Evolutionary conservation across 2,113 vertebrate species (phyloP), one percentile per base, ranked within the genome.

Genomic region (Oryzias javanicus): DNA sequence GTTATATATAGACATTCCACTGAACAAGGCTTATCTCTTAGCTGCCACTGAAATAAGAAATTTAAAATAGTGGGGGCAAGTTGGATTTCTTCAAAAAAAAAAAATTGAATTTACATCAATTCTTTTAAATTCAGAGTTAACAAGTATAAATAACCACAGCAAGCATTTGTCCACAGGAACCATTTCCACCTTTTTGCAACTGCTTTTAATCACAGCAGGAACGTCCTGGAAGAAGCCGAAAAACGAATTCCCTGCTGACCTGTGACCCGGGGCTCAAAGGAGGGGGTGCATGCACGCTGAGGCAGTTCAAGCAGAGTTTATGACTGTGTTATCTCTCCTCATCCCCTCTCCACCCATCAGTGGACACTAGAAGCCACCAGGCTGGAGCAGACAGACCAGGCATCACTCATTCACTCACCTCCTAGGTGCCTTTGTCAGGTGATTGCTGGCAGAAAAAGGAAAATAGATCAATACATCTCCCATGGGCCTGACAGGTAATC

Each of bases 401-500:
- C 89, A 92, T 92, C 90, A 90, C 78, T 92, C 91, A 92, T 85
- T 91, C 87, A 86, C 80, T 86, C 64, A 71, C 82, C 86, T 89
- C 89, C 86, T 87, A 89, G 84, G 84, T 90, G 90, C 89, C 89
- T 91, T 90, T 93, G 91, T 91, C 91, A 92, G 91, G 91, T 91
- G 90, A 93, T 91, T 91, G 90, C 91, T 90, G 88, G 86, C 72
- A 72, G 88, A 92, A 92, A 92, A 92, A 90, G 90, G 88, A 90
- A 93, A 91, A 93, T 91, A 92, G 91, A 93, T 92, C 91, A 93
- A 93, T 93, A 91, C 89, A 91, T 91, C 90, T 93, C 91, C 90
- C 86, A 80, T 88, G 89, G 88, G 86, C 64, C 87, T 91, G 91
- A 93, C 91, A 93, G 91, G 89, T 93, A 93, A 93, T 93, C 91